phyloP scores from a whole-genome alignment of 2,888 invertebrate genomes.

The Megaustenia siamemsis region DNA sequence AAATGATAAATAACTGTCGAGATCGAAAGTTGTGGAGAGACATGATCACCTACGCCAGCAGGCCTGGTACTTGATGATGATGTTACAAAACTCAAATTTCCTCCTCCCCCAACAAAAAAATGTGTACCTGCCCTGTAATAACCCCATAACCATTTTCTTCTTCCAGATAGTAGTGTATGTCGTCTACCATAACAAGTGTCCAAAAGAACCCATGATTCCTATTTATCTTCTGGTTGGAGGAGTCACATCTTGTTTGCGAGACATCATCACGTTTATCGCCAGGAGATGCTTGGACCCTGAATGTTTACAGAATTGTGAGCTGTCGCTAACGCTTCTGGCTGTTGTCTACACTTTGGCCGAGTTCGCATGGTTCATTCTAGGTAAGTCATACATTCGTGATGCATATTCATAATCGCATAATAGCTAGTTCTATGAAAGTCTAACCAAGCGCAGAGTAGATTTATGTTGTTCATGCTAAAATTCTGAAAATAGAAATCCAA shows the following conservation, averaged over 20 bases:
- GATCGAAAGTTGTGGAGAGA: too few species aligned
- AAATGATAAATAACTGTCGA: too few species aligned
- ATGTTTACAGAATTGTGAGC: neutral
- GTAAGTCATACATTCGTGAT: neutral
- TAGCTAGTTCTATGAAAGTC: too few species aligned
- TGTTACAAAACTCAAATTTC: too few species aligned
- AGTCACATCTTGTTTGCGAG: neutral
- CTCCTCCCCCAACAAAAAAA: too few species aligned
- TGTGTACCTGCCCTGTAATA: too few species aligned
- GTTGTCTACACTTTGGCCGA: neutral
- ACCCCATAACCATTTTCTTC: neutral
- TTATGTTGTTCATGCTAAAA: too few species aligned
- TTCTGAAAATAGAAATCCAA: too few species aligned
- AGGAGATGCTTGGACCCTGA: neutral
- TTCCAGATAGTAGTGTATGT: neutral
- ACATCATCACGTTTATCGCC: neutral
- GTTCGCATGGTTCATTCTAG: slow-evolving; percentile 5
- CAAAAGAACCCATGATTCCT: neutral
- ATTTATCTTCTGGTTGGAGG: slow-evolving; percentile 4
- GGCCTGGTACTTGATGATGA: too few species aligned
- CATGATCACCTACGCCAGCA: too few species aligned
- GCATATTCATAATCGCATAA: too few species aligned
- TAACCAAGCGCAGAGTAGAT: too few species aligned
- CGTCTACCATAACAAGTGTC: neutral
- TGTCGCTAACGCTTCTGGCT: neutral